Evolutionary conservation across 2,113 vertebrate genomes (phyloP), one percentile per base, ranked within the genome.

Genomic region (Pelvicachromis taeniatus): DNA sequence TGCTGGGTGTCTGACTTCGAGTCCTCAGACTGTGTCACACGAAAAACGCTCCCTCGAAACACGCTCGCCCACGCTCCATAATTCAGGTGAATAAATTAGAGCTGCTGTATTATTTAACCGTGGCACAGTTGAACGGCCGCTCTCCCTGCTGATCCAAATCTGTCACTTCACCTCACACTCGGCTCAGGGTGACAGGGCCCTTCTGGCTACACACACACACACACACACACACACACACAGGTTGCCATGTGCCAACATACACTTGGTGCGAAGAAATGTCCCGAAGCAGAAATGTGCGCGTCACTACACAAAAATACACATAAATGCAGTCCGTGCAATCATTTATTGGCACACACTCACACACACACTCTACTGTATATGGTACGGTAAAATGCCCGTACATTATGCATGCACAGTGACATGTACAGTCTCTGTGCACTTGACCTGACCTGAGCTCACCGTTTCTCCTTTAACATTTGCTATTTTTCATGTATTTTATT

Each of bases 101-200:
- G 56, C 61, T 70, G 89, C 79, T 92, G 77, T 79, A 92, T 91
- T 90, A 93, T 88, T 94, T 61, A 94, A 84, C 26, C 7, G 26
- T n/a, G 83, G 58, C 87, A 87, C 83, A 85, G 83, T 68, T 81
- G 59, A 80, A 73, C 5, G 79, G 52, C 38, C 70, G 4, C 1
- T 63, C 14, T 54, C 81, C 63, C 81, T 3, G 21, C 91, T 90
- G 87, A 91, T 90, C 88, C 87, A 89, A 83, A 91, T 91, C 88
- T 94, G 93, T 92, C 93, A 90, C 90, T 82, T 90, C 88, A 83
- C 83, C 81, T 93, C 77, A 9, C 84, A 9, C 73, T 9, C 7
- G 8, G n/a, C 65, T 48, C 88, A 55, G 82, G 81, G 45, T 91
- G 83, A 91, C 83, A 85, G 75, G 87, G 75, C 63, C 83, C 87